Conservation (phyloP, 2,888 invertebrate species). For the Metallyticus violacea region DNA sequence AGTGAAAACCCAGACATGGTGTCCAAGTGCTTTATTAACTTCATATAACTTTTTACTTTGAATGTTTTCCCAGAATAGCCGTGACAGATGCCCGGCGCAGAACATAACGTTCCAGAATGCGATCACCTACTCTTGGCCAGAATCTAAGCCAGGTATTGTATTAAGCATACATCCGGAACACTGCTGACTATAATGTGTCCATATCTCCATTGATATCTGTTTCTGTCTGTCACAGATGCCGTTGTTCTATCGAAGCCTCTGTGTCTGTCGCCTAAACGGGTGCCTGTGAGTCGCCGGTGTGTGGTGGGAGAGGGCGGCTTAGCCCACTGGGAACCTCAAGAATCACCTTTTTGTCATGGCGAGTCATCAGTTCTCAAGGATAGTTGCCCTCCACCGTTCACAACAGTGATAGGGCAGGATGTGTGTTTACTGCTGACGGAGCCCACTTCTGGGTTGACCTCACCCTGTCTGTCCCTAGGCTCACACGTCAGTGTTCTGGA, state of each 20-base stretch:
- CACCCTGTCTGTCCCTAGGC: not conserved
- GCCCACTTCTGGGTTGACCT: not conserved
- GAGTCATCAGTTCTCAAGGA: not conserved
- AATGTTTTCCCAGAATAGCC: not conserved
- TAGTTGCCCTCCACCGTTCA: not conserved
- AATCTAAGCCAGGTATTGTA: not conserved
- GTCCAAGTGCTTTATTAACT: not conserved
- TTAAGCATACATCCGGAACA: not conserved
- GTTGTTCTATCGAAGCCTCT: not conserved
- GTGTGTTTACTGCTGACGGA: not conserved
- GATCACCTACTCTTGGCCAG: not conserved
- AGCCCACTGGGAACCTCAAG: not conserved
- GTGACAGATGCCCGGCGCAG: not conserved
- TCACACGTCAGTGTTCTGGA: not conserved
- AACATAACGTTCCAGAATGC: not conserved
- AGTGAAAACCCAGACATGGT: no score
- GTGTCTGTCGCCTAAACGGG: not conserved
- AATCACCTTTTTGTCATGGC: not conserved
- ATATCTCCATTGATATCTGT: not conserved
- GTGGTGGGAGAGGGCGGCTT: not conserved
- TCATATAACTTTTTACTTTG: not conserved
- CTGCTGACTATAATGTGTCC: no score
- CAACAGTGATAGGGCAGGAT: not conserved
- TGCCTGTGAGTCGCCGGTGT: not conserved
- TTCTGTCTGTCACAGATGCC: not conserved